These are phyloP conservation scores for Oriolus oriolus DNA, from an alignment of 2,113 vertebrate genomes.

Conservation along the genomic window DNA sequence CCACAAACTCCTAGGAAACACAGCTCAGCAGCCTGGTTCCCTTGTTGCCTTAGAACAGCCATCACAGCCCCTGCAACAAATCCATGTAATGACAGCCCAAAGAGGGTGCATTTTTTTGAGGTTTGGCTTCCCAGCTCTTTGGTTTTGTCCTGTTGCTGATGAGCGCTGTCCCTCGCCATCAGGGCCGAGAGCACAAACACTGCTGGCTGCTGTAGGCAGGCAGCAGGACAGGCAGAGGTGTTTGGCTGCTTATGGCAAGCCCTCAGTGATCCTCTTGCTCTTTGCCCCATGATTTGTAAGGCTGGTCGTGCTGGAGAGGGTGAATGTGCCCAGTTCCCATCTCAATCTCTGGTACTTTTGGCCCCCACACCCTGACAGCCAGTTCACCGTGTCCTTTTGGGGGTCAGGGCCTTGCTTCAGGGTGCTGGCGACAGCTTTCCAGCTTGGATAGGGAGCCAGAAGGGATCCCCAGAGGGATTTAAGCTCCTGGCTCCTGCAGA, in stretches of 20 bases:
- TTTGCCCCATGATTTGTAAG: background rate
- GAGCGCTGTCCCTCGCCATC: fast-evolving
- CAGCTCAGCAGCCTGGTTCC: background rate
- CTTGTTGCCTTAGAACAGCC: background rate
- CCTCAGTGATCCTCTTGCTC: background rate
- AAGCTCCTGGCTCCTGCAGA: background rate
- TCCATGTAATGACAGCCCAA: background rate
- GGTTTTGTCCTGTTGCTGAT: background rate
- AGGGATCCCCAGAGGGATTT: background rate
- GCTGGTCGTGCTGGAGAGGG: fast-evolving
- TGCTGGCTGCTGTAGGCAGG: background rate
- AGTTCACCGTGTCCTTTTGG: background rate
- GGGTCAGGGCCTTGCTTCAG: background rate
- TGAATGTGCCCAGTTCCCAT: background rate
- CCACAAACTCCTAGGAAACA: background rate
- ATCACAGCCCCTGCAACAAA: background rate
- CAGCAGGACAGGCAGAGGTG: background rate
- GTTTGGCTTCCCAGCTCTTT: background rate
- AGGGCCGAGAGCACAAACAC: fast-evolving
- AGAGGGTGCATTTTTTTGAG: background rate
- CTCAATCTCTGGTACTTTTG: background rate
- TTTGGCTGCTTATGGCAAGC: background rate
- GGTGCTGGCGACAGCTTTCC: background rate
- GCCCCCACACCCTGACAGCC: background rate
- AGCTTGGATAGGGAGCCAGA: background rate